phyloP scores from a whole-genome alignment of 1,140 invertebrate genomes.

The Brachionus koreanus region DNA sequence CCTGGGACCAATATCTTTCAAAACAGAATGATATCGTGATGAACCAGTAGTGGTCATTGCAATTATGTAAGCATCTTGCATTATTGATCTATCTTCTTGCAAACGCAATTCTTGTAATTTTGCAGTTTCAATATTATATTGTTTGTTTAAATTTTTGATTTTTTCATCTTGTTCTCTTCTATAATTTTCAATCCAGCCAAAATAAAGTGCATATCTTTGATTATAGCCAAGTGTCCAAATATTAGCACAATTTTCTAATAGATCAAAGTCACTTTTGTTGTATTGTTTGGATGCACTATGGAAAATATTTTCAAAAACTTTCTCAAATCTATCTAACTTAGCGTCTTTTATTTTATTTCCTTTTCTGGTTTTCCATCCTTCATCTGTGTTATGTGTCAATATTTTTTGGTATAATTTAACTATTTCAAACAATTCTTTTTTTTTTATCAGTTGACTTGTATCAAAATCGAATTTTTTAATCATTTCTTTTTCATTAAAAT shows the following conservation, averaged over 20 bases:
- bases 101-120: background rate
- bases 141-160: background rate
- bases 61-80: constrained; percentile 51
- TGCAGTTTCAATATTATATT: background rate
- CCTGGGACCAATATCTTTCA: constrained; percentile 51
- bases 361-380: background rate
- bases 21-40: constrained; percentile 64
- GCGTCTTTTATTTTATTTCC: background rate
- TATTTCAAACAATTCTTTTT: background rate
- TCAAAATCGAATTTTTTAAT: background rate
- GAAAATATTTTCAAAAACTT: background rate
- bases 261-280: background rate
- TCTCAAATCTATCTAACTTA: background rate
- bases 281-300: background rate
- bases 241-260: background rate
- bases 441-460: background rate
- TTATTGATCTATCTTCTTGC: constrained; percentile 22
- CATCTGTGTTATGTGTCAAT: background rate
- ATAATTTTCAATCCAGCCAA: constrained; percentile 45
- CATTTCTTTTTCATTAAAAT: background rate
- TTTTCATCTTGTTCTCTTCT: background rate
- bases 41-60: constrained; percentile 75
- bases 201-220: constrained; percentile 48
- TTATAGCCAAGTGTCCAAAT: constrained; percentile 45
- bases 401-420: background rate